Conservation (phyloP, 2,888 invertebrate genomes). For the Theristus sp. region DNA sequence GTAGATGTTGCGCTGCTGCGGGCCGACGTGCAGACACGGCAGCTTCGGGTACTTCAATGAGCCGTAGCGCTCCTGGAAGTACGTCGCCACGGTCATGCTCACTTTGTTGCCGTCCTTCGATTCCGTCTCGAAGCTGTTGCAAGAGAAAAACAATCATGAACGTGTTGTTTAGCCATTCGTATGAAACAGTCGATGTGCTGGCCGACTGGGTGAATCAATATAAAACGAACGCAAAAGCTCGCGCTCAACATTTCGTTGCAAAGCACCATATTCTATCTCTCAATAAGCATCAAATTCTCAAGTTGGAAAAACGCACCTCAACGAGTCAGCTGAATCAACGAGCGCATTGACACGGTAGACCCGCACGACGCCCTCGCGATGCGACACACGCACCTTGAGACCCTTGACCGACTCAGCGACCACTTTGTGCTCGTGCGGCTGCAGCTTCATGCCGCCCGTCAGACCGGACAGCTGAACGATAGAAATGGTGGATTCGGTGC, state of each 20-base stretch:
- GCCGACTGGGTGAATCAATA: no score
- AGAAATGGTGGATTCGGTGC: no score
- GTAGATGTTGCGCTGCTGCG: conserved; percentile 19
- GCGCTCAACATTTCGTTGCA: no score
- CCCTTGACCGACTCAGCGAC: conserved; percentile 18
- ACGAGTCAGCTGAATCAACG: conserved; percentile 16
- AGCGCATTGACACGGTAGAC: conserved; percentile 22
- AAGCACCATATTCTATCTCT: no score
- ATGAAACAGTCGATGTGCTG: no score
- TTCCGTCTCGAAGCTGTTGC: conserved; percentile 13
- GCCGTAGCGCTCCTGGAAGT: conserved; percentile 18
- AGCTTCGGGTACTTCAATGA: conserved; percentile 17
- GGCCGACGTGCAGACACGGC: conserved; percentile 23
- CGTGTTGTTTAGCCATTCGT: no score
- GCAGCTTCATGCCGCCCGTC: conserved; percentile 12
- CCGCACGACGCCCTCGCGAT: conserved; percentile 16
- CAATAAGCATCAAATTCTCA: background rate
- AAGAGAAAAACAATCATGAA: no score
- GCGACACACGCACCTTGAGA: conserved; percentile 16
- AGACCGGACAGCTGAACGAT: conserved; percentile 10
- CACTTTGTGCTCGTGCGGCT: conserved; percentile 13
- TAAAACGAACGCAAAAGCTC: no score
- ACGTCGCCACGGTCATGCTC: conserved; percentile 17
- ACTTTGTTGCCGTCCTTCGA: conserved; percentile 10
- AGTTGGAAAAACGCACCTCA: conserved; percentile 8